Conservation (phyloP, 2,113 vertebrate species). For the Cololabis saira region DNA sequence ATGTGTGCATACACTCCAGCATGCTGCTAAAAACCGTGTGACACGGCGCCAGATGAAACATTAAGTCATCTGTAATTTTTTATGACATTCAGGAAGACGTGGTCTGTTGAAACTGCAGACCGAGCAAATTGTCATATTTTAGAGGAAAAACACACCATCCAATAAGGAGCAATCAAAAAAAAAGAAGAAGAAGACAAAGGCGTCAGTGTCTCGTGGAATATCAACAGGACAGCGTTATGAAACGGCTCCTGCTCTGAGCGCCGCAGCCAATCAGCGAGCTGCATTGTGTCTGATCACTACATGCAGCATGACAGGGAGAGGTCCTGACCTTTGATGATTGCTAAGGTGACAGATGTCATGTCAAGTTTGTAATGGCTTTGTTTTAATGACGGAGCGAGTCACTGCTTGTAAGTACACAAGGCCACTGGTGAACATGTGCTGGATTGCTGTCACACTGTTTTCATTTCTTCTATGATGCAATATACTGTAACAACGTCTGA, state of each 20-base stretch:
- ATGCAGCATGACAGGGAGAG: slow-evolving; percentile 64
- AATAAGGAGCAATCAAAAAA: slow-evolving; percentile 42
- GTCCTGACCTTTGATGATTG: slow-evolving; percentile 76
- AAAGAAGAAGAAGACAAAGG: neutral
- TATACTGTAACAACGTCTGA: slow-evolving; percentile 65
- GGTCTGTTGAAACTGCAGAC: slow-evolving; percentile 13
- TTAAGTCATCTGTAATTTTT: neutral
- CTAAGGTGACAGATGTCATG: slow-evolving; percentile 75
- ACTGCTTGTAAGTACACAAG: slow-evolving; percentile 32
- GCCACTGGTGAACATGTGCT: slow-evolving; percentile 46
- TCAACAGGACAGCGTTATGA: slow-evolving; percentile 31
- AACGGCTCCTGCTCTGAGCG: slow-evolving; percentile 43
- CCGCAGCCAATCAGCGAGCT: slow-evolving; percentile 43
- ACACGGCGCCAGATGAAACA: slow-evolving; percentile 7
- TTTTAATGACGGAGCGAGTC: slow-evolving; percentile 69
- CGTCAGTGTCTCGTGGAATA: slow-evolving; percentile 27
- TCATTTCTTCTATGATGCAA: slow-evolving; percentile 64
- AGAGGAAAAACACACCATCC: slow-evolving; percentile 17
- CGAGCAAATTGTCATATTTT: slow-evolving; percentile 12
- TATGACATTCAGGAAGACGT: slow-evolving; percentile 1
- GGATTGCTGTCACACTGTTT: slow-evolving; percentile 66
- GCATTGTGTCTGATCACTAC: slow-evolving; percentile 53
- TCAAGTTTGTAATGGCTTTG: slow-evolving; percentile 71
- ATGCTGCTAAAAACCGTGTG: slow-evolving; percentile 6
- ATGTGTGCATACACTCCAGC: slow-evolving; percentile 4